Evolutionary conservation across 2,888 invertebrate genomes (phyloP), one percentile per base, ranked within the genome.

Genomic region (Onthophagus sagittarius): DNA sequence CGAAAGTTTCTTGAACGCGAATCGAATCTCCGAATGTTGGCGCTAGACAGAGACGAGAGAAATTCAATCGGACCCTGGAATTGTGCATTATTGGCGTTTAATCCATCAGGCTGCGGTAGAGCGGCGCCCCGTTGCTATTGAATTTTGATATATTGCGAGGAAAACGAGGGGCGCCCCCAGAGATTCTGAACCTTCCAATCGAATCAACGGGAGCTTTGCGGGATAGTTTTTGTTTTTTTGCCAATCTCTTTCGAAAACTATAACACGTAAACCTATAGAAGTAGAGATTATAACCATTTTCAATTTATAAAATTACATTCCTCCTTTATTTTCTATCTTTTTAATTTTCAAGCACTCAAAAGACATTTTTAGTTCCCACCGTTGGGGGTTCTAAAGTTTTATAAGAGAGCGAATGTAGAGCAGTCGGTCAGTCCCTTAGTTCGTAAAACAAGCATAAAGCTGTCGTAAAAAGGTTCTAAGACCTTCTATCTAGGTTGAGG

Each of bases 1-100:
- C 11, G 69, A 69, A 33, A 69, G n/a, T 31, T 69, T 69, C 39
- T 39, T 69, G n/a, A 32, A n/a, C 39, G 33, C 69, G 69, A 15
- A 69, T 32, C 32, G 14, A 53, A 53, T 53, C 39, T 53, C 39
- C 3, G 39, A 7, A 53, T 4, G 39, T 53, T 53, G 39, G 39
- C 39, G 11, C 39, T 53, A 53, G 39, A 53, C 39, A 53, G 39
- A 53, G 39, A 53, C 2, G 39, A 53, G 39, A 53, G 39, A 53
- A 53, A 53, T 53, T 53, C 39, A 53, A 53, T 53, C 39, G 39
- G 39, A 7, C 39, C 39, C 39, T 53, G 39, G 39, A 53, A 53
- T 53, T 53, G 39, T 53, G 11, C 39, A 53, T 53, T 53, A 53
- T 53, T 53, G 39, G 39, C 39, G 39, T 53, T 53, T 53, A 53